Evolutionary conservation across 2,113 vertebrate species (phyloP).

Genomic region (Brachypteracias leptosomus): DNA sequence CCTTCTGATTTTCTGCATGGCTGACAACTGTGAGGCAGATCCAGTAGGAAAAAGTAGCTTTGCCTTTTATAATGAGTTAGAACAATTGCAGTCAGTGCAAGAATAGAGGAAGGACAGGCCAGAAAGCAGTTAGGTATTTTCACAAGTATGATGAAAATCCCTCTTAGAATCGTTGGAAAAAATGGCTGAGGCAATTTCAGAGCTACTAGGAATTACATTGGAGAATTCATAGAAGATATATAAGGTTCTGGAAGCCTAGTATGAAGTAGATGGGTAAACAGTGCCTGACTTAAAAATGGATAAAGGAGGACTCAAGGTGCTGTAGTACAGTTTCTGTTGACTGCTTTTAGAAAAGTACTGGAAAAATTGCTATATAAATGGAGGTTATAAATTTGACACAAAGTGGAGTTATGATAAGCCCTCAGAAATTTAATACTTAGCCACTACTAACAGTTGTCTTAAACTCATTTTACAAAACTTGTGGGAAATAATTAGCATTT

Average conservation of each 20-base stretch:
- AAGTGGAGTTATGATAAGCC: not conserved
- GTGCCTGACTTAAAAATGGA: not conserved
- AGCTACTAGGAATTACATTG: not conserved
- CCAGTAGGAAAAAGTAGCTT: not conserved
- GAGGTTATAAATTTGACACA: not conserved
- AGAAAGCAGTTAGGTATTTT: not conserved
- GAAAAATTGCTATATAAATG: not conserved
- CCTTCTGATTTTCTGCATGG: not conserved
- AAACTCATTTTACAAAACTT: not conserved
- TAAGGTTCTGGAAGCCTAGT: not conserved
- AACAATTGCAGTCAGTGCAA: not conserved
- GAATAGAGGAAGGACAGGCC: not conserved
- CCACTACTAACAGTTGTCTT: not conserved
- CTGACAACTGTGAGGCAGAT: not conserved
- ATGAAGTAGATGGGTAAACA: not conserved
- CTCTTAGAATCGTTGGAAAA: not conserved
- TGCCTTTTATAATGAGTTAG: not conserved
- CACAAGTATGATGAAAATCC: not conserved
- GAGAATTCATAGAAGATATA: not conserved
- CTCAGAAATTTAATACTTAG: not conserved
- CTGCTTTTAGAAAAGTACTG: not conserved
- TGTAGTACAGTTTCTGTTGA: not conserved
- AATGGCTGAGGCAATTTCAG: not conserved
- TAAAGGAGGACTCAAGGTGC: not conserved
- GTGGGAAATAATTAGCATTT: not conserved